Evolutionary conservation across 2,888 invertebrate species (phyloP).

Genomic region (Cheiracanthium punctorium): DNA sequence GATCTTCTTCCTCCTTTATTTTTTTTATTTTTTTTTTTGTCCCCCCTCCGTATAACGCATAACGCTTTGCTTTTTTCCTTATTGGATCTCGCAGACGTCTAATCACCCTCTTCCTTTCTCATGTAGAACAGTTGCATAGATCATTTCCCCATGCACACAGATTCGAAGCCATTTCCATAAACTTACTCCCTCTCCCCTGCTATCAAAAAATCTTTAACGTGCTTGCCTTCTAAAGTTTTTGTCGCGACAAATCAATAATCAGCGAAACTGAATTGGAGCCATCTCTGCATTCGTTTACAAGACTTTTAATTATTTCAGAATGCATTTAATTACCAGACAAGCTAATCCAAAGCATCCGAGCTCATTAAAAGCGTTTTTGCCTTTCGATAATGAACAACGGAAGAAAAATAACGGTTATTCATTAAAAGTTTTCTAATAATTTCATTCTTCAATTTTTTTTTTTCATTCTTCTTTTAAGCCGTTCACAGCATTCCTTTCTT

Average conservation of each 20-base stretch:
- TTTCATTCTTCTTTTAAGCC: not conserved
- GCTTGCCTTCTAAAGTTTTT: not conserved
- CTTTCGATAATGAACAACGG: constrained; percentile 31
- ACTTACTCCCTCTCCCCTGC: no score
- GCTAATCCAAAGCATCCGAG: constrained; percentile 32
- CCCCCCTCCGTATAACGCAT: no score
- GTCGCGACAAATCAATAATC: constrained; percentile 28
- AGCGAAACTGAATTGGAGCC: constrained; percentile 5
- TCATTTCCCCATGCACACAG: not conserved
- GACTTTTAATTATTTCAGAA: constrained; percentile 52
- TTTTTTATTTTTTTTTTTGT: no score
- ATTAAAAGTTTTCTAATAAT: constrained; percentile 51
- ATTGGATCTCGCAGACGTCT: not conserved
- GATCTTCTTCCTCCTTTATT: no score
- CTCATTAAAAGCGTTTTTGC: constrained; percentile 44
- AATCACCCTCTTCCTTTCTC: not conserved
- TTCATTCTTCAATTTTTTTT: not conserved
- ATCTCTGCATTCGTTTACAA: constrained; percentile 13
- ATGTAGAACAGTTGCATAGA: not conserved
- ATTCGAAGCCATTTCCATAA: not conserved
- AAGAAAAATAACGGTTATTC: constrained; percentile 41
- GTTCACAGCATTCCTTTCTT: not conserved
- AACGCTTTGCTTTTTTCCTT: not conserved
- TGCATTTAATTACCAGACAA: constrained; percentile 40
- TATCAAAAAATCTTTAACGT: not conserved